Conservation (phyloP, 1,140 invertebrate genomes). For the Listronotus bonariensis region DNA sequence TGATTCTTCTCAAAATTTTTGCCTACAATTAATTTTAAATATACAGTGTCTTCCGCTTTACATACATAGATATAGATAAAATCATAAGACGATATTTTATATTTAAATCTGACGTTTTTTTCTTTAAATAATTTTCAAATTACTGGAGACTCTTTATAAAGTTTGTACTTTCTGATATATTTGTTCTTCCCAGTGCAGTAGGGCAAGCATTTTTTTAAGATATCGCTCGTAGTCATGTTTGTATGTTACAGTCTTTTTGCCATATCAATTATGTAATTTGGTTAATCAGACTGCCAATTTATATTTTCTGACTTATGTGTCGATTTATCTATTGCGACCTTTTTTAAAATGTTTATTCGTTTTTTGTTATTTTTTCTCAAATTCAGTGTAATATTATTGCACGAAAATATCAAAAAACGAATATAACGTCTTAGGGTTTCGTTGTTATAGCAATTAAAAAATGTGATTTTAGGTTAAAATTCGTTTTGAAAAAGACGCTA, state of each 20-base stretch:
- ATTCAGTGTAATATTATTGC: not conserved
- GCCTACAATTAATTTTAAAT: no score
- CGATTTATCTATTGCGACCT: not conserved
- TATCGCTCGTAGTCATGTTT: not conserved
- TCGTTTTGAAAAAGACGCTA: slow-evolving; percentile 17
- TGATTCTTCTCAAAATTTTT: no score
- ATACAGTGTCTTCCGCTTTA: no score
- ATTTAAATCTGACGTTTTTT: no score
- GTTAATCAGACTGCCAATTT: slow-evolving; percentile 4
- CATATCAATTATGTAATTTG: slow-evolving; percentile 1
- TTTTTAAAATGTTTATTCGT: not conserved
- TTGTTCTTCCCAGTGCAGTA: no score
- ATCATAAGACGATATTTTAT: no score
- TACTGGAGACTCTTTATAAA: no score
- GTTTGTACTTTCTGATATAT: no score
- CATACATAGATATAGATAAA: no score
- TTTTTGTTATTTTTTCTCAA: not conserved
- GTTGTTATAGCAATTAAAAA: slow-evolving; percentile 14
- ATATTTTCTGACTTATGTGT: slow-evolving; percentile 2
- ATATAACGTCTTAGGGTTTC: slow-evolving; percentile 11
- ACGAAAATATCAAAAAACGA: not conserved
- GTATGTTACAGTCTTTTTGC: not conserved
- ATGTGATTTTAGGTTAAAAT: slow-evolving; percentile 32
- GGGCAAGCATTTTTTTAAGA: no score
- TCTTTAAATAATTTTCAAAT: no score